These are phyloP conservation scores for Aegithalos caudatus DNA, from an alignment of 2,113 vertebrate species.

Conservation along the genomic window DNA sequence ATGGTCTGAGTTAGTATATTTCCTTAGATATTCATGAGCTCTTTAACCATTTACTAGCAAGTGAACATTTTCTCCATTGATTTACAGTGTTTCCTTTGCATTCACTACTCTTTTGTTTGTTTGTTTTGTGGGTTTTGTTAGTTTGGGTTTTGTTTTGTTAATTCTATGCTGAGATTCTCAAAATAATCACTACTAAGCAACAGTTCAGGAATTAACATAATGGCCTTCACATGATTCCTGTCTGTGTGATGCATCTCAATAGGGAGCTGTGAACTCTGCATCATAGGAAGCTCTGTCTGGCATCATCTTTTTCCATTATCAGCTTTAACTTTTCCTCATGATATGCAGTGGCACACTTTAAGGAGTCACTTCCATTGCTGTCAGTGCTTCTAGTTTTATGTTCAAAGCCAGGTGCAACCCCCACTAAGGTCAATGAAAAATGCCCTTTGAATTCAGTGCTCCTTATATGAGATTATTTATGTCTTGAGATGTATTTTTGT, in stretches of 20 bases:
- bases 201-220: background rate
- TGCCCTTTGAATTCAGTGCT: background rate
- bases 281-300: background rate
- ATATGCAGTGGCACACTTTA: background rate
- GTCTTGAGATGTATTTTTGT: background rate
- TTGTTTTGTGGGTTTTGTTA: background rate
- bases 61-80: background rate
- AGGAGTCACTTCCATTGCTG: constrained; percentile 9
- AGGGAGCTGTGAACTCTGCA: background rate
- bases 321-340: background rate
- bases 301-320: background rate
- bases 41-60: background rate
- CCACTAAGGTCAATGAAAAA: background rate
- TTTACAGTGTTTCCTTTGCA: background rate
- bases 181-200: background rate
- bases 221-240: background rate
- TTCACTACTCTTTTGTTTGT: background rate
- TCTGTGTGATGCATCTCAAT: background rate
- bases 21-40: background rate
- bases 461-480: background rate
- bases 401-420: background rate
- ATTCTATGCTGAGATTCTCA: background rate
- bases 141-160: background rate
- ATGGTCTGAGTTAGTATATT: background rate
- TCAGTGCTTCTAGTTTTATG: background rate